A percentile compares a stretch with the other conserved stretches of the same genome.
Conservation (phyloP, 2,888 invertebrate species). For the Sussaba pulchella region DNA sequence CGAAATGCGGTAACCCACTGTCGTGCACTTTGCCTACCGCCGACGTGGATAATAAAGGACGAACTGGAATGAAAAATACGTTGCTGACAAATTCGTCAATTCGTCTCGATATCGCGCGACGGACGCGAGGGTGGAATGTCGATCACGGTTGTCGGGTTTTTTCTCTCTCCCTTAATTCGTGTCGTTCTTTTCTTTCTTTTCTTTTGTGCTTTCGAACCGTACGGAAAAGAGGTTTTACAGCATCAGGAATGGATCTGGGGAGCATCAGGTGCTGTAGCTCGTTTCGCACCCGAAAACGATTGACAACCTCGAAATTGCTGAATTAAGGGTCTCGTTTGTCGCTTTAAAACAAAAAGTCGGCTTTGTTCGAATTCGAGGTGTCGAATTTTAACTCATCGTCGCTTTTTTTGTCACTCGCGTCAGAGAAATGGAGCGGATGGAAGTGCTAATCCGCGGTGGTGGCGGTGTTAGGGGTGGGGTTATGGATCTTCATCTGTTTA, state of each 20-base stretch:
- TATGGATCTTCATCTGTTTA: too few relatives aligned
- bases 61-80: slow-evolving; percentile 13
- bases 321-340: slow-evolving; percentile 52
- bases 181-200: too few relatives aligned
- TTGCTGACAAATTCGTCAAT: slow-evolving; percentile 67
- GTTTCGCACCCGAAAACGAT: slow-evolving; percentile 43
- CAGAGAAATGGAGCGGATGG: background rate
- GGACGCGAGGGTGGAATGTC: slow-evolving; percentile 46
- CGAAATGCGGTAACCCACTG: background rate
- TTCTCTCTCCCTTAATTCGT: too few relatives aligned
- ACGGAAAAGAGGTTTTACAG: slow-evolving; percentile 14
- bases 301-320: slow-evolving; percentile 49
- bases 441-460: background rate
- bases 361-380: slow-evolving; percentile 28
- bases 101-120: slow-evolving; percentile 63
- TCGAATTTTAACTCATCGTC: background rate
- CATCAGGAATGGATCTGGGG: slow-evolving; percentile 19
- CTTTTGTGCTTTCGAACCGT: slow-evolving; percentile 58
- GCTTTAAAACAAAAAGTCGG: background rate
- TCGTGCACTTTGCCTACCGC: slow-evolving; percentile 17
- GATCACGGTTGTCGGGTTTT: slow-evolving; percentile 55
- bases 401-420: background rate
- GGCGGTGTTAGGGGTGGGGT: too few relatives aligned
- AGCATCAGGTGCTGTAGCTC: slow-evolving; percentile 46
- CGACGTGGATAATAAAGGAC: background rate